Percentiles rank a stretch among this genome's conserved stretches.
Evolutionary conservation across 2,113 vertebrate species (phyloP).

Genomic region (Malaclemys terrapin): DNA sequence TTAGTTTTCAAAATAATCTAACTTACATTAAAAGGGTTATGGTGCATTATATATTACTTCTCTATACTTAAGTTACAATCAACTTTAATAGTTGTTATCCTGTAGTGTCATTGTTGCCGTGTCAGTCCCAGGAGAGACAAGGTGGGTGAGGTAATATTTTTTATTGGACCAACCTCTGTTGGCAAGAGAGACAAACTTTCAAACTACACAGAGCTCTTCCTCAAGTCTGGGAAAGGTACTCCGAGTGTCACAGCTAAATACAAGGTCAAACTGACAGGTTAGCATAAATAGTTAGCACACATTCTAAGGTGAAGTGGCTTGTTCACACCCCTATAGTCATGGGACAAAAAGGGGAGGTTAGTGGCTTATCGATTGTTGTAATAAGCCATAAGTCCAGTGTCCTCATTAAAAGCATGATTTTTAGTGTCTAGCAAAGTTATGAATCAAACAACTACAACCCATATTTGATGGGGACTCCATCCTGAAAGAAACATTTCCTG

Average conservation of each 20-base stretch:
- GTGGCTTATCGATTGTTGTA: not conserved
- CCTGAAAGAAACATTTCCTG: not conserved
- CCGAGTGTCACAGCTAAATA: not conserved
- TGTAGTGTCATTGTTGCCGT: not conserved
- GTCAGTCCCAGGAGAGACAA: not conserved
- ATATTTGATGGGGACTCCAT: not conserved
- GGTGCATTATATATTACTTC: not conserved
- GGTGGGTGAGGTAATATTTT: not conserved
- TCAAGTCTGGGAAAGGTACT: not conserved
- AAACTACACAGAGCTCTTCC: not conserved
- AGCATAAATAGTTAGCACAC: not conserved
- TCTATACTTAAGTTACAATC: not conserved
- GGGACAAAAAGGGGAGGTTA: not conserved
- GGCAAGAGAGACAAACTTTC: not conserved
- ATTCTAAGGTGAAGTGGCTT: not conserved
- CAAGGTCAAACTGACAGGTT: not conserved
- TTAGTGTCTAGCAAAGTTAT: not conserved
- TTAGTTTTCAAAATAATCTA: not conserved
- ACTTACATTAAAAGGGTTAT: not conserved
- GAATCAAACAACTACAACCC: not conserved
- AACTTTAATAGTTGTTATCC: not conserved
- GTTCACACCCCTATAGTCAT: not conserved
- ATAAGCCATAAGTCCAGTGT: not conserved
- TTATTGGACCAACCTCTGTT: not conserved
- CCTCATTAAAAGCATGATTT: not conserved